Evolutionary conservation across 53 echinoderm and acorn worm species (phyloP), one percentile per base, ranked within the genome.

Genomic region (Hippasteria phrygiana): DNA sequence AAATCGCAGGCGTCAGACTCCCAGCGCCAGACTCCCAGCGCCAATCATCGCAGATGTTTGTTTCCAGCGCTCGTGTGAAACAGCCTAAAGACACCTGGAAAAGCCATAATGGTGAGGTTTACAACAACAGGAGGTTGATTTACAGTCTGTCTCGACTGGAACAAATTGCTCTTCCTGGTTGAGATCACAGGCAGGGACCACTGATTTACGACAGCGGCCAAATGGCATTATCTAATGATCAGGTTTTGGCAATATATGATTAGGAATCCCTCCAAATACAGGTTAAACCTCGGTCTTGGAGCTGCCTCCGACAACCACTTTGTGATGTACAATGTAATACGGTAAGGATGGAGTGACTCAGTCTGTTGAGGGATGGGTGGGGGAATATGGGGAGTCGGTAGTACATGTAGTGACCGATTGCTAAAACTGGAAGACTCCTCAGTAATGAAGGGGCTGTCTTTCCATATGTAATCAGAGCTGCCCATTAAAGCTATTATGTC

Each of bases 141-240:
- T 85, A 85, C 54, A 54, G 26, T 34, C 48, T 1, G 53, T 33
- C 51, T 28, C 40, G 17, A 35, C 70, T 53, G 48, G 69, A 64
- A 50, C 71, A 70, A 85, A 85, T 85, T 85, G 71, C 71, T 43
- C 45, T 79, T 41, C 39, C 35, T 85, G 50, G 17, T 33, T 45
- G 65, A 4, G 40, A 64, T 64, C 45, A 45, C 45, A 16, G 67
- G 33, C 32, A 12, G 32, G 64, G 38, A 16, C 71, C 31, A 24
- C 18, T 85, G 85, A 85, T 85, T 85, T 85, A 85, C 71, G 54
- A 37, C 24, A 11, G 70, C 64, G 53, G 71, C 54, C 54, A 36
- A 53, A 85, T 71, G 71, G 85, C 24, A 85, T 85, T 70, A 85
- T 85, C 85, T 85, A 36, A 36, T 51, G 56, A 85, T 43, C 66